These are phyloP conservation scores for Acronicta alni DNA, from an alignment of 2,888 invertebrate species.

Conservation along the genomic window DNA sequence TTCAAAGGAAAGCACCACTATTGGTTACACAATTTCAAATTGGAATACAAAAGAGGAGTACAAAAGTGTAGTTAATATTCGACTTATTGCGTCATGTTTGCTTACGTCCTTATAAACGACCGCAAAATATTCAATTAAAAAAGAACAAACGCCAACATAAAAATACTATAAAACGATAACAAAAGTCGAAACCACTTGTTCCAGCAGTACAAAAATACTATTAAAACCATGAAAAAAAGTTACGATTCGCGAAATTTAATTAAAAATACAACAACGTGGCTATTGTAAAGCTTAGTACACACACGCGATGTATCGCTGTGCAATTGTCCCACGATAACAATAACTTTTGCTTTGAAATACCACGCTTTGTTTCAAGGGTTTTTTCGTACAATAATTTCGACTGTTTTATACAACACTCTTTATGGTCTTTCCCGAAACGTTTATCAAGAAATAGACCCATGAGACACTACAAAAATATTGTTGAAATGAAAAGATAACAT, in stretches of 20 bases:
- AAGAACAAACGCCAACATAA: neutral
- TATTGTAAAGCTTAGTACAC: conserved; percentile 30
- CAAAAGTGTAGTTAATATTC: too few relatives aligned
- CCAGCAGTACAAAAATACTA: neutral
- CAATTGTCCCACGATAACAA: conserved; percentile 14
- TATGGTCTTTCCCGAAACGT: conserved; percentile 14
- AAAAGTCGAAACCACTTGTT: neutral
- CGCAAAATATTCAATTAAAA: neutral
- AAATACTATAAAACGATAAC: neutral
- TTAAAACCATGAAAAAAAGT: conserved; percentile 3
- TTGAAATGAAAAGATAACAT: conserved; percentile 1
- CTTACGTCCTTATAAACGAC: too few relatives aligned
- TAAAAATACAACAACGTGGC: conserved; percentile 14
- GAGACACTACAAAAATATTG: conserved; percentile 31
- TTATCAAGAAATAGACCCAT: conserved; percentile 22
- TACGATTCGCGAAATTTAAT: conserved; percentile 33
- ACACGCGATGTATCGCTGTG: conserved; percentile 8
- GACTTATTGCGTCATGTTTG: too few relatives aligned
- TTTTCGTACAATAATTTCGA: conserved; percentile 19
- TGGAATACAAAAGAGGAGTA: too few relatives aligned
- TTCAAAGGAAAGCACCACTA: too few relatives aligned
- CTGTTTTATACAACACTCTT: conserved; percentile 17
- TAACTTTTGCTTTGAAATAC: conserved; percentile 24
- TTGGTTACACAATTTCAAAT: too few relatives aligned
- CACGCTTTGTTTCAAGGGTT: conserved; percentile 20